Evolutionary conservation across 2,113 vertebrate genomes (phyloP).

Genomic region (Pteronura brasiliensis): DNA sequence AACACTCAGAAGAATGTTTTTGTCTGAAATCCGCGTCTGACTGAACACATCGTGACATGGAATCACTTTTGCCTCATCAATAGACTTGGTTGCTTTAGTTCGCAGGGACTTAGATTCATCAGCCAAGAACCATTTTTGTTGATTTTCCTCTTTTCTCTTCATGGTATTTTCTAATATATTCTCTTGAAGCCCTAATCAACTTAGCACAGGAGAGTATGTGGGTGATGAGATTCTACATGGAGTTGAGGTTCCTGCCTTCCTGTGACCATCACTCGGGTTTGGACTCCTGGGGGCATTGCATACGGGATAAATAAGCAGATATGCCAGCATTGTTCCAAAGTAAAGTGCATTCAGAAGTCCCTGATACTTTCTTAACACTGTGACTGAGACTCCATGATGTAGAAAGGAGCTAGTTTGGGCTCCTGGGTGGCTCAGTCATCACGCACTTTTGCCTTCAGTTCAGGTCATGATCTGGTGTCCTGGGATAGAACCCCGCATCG

Average conservation of each 20-base stretch:
- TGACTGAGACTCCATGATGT: background rate
- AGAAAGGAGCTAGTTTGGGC: background rate
- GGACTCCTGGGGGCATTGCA: background rate
- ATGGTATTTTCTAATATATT: background rate
- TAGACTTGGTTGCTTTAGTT: background rate
- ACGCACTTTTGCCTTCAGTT: no score
- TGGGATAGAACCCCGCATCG: no score
- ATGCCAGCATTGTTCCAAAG: background rate
- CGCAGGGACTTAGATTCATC: background rate
- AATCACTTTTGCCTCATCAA: background rate
- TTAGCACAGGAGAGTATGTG: background rate
- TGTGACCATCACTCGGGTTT: background rate
- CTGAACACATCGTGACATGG: background rate
- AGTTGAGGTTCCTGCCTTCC: background rate
- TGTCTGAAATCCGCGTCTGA: background rate
- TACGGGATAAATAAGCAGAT: background rate
- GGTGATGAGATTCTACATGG: background rate
- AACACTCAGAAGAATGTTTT: background rate
- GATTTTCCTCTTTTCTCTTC: background rate
- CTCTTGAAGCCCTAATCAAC: background rate
- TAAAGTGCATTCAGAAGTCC: background rate
- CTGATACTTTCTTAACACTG: background rate
- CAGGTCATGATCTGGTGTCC: no score
- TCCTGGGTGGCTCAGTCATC: no score
- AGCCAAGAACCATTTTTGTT: background rate